Percentiles rank a stretch among this genome's conserved stretches.
Conservation (phyloP, 2,888 invertebrate species). For the Scaptomyza reducta region DNA sequence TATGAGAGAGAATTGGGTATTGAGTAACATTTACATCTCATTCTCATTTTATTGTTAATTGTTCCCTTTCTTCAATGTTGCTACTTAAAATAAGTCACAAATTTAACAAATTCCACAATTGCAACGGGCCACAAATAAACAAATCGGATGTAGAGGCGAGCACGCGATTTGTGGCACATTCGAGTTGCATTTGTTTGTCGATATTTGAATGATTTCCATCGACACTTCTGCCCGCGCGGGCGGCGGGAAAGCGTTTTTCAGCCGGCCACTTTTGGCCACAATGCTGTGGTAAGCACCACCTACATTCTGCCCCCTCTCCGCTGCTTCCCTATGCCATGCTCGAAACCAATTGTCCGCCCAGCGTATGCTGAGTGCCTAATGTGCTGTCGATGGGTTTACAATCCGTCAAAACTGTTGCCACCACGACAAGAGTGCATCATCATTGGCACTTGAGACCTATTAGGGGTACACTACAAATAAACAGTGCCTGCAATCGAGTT, state of each 20-base stretch:
- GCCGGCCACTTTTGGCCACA: conserved; percentile 73
- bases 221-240: conserved; percentile 31
- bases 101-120: conserved; percentile 25
- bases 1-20: too few species aligned
- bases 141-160: conserved; percentile 30
- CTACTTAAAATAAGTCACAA: conserved; percentile 46
- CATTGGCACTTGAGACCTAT: conserved; percentile 53
- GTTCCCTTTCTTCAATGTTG: not conserved
- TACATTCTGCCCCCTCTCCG: not conserved
- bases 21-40: too few species aligned
- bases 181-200: conserved; percentile 59
- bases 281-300: conserved; percentile 49
- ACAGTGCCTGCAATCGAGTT: conserved; percentile 30
- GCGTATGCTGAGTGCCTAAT: conserved; percentile 63
- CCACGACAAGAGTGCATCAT: conserved; percentile 51
- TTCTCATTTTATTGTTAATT: too few species aligned
- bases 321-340: not conserved
- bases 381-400: conserved; percentile 76
- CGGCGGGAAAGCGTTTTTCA: conserved; percentile 15
- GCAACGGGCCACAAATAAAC: conserved; percentile 47
- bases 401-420: conserved; percentile 74
- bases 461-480: conserved; percentile 48
- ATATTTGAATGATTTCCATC: conserved; percentile 74
- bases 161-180: conserved; percentile 51
- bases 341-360: conserved; percentile 61